phyloP scores from a whole-genome alignment of 2,113 vertebrate species.

The Zapus hudsonius region DNA sequence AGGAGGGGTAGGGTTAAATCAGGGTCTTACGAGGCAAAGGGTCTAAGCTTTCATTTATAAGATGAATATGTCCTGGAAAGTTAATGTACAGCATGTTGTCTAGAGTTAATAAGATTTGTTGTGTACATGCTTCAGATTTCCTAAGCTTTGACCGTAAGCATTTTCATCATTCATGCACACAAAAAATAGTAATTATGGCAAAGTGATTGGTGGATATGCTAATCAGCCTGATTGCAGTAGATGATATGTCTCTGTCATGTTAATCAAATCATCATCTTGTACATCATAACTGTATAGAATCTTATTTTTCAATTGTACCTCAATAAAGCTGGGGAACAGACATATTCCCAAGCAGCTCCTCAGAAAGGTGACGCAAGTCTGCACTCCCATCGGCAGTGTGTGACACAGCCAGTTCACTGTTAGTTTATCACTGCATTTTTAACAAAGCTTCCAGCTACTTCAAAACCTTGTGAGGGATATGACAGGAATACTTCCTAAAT shows the following conservation, averaged over 20 bases:
- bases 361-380: constrained; percentile 28
- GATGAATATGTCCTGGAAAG: background rate
- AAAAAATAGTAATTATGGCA: background rate
- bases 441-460: constrained; percentile 55
- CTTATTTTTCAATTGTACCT: background rate
- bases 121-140: background rate
- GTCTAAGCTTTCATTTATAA: background rate
- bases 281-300: background rate
- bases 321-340: background rate
- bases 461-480: constrained; percentile 56
- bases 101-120: background rate
- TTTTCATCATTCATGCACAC: background rate
- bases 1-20: background rate
- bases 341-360: background rate
- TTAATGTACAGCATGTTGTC: background rate
- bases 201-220: background rate
- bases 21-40: background rate
- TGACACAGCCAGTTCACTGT: background rate
- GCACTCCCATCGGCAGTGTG: background rate
- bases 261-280: background rate
- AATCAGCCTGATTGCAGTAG: background rate
- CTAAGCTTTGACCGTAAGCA: background rate
- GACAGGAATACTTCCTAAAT: constrained; percentile 53
- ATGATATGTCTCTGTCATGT: background rate
- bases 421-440: constrained; percentile 51